These are phyloP conservation scores for Rousettus leschenaultii DNA, from an alignment of 2,113 vertebrate genomes.

Conservation along the genomic window DNA sequence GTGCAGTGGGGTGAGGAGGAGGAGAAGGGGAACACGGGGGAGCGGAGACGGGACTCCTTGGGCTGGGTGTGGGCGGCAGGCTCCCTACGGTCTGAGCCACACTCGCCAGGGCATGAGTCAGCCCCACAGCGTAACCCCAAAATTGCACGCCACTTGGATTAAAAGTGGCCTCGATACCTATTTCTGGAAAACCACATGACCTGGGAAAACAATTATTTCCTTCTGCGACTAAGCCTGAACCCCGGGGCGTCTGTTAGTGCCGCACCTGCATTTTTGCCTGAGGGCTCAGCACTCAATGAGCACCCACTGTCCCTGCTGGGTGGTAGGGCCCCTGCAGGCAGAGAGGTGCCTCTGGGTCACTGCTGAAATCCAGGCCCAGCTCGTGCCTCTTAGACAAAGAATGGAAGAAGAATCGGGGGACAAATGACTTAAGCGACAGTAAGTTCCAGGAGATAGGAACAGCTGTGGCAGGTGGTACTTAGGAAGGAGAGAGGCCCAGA, in stretches of 20 bases:
- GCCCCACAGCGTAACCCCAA: neutral
- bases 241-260: neutral
- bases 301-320: neutral
- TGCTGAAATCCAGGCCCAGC: neutral
- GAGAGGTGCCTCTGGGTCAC: neutral
- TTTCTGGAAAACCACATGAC: neutral
- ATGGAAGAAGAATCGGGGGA: neutral
- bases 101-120: neutral
- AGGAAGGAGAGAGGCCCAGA: neutral
- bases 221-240: neutral
- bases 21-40: neutral
- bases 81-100: neutral
- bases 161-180: neutral
- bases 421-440: neutral
- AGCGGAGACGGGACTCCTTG: neutral
- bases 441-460: neutral
- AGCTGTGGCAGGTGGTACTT: neutral
- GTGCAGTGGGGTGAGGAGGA: neutral
- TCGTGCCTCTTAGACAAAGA: neutral
- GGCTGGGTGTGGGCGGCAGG: too few relatives aligned
- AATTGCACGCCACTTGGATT: neutral
- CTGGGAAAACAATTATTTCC: neutral
- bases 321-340: neutral
- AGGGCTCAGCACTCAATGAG: neutral
- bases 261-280: neutral